Conservation (phyloP, 2,797 vertebrate genomes). For the Acanthurus leucopareius region DNA sequence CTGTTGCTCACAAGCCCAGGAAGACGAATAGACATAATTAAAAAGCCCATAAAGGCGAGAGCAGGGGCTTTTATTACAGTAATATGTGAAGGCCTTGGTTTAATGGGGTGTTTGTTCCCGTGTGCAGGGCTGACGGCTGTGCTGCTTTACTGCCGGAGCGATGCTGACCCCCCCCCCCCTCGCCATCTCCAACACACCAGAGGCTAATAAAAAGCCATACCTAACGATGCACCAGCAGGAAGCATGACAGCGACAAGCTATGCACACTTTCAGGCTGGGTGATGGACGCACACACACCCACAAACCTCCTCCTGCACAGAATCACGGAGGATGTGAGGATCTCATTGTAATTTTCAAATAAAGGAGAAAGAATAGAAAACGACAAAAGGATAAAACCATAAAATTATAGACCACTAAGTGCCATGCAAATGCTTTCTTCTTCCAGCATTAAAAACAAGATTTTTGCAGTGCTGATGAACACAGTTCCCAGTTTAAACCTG, state of each 20-base stretch:
- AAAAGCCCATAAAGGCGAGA: slow-evolving; percentile 81
- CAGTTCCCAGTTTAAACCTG: neutral
- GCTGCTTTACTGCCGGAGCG: slow-evolving; percentile 59
- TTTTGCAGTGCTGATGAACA: neutral
- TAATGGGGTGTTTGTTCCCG: slow-evolving; percentile 82
- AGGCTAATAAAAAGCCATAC: slow-evolving; percentile 77
- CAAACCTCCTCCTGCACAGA: slow-evolving; percentile 17
- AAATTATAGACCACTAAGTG: neutral
- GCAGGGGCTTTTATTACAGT: slow-evolving; percentile 81
- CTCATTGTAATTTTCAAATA: slow-evolving; percentile 3
- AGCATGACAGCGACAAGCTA: slow-evolving; percentile 52
- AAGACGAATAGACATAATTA: slow-evolving; percentile 87
- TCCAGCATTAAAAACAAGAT: neutral
- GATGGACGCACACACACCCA: slow-evolving; percentile 27
- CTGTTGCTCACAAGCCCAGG: slow-evolving; percentile 77
- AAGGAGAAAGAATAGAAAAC: neutral
- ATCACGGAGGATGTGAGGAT: slow-evolving; percentile 9
- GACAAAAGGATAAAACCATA: neutral
- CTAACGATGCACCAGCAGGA: slow-evolving; percentile 71
- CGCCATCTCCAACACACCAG: slow-evolving; percentile 55
- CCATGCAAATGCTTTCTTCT: neutral
- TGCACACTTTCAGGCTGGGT: slow-evolving; percentile 4
- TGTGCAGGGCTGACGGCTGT: slow-evolving; percentile 63
- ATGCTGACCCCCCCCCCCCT: slow-evolving; percentile 53
- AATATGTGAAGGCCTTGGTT: slow-evolving; percentile 79